Base-by-base conservation (phyloP, 2,888 invertebrate species). In the Aleiodes alternator region DNA sequence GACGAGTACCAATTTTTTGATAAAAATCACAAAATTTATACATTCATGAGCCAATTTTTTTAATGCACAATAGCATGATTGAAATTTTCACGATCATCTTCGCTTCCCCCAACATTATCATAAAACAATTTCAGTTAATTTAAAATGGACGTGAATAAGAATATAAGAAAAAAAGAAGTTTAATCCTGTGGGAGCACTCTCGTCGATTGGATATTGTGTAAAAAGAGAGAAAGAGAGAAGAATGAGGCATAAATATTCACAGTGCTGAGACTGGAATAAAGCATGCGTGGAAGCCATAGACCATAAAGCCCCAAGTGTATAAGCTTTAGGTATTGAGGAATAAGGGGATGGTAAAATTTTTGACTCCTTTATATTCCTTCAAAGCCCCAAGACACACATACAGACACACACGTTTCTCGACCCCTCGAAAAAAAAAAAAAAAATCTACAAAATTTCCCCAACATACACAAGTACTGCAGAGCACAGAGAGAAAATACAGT, bases 241-340 rank as follows among this genome's bases (percentile, higher is more conserved):
- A 71, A 79, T 79, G 77, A 76, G 72, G 75, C 76, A 77, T 76
- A 77, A 79, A 80, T 79, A 78, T 76, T 79, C 75, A 43, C 43
- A 43, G 9, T 43, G 43, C 43, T 14, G 75, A 77, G 64, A 76
- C 59, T 77, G 70, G 69, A 61, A 50, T 66, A 66, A 66, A 66
- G 50, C 48, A 50, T 66, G 51, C 51, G 31, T 68, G 50, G 9
- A 68, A 16, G 56, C 23, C 11, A 69, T 69, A 23, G 56, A 38
- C 31, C 14, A 43, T 16, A 64, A 12, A 43, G 38, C 14, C 51
- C 48, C 9, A 43, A 16, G 48, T 3, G 11, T 48, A 8, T 59
- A 16, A 55, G 16, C 16, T 16, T 31, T 55, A 55, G 55, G 14
- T 16, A 43, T 43, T 11, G 14, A 55, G 4, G 14, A 55, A 23